Evolutionary conservation across 2,113 vertebrate genomes (phyloP).

Genomic region (Perognathus longimembris): DNA sequence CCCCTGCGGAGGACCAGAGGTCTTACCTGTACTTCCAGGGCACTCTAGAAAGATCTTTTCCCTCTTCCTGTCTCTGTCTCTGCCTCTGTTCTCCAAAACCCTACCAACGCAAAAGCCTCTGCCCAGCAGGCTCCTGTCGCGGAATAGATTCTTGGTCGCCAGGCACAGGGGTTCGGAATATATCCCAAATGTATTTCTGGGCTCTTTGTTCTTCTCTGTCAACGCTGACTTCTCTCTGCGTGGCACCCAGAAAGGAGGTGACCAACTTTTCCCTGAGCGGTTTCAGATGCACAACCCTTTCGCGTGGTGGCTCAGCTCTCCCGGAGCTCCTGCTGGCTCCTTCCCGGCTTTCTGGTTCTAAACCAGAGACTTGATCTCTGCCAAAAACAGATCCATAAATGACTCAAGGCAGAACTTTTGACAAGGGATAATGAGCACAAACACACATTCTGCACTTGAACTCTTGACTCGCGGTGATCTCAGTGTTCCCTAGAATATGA

Average conservation of each 20-base stretch:
- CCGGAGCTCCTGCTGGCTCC: background rate
- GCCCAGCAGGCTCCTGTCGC: background rate
- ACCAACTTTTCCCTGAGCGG: background rate
- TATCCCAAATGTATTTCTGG: background rate
- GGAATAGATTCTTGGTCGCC: background rate
- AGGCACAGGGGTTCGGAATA: background rate
- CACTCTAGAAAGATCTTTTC: background rate
- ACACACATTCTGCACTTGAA: background rate
- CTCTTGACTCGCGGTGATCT: background rate
- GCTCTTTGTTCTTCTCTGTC: background rate
- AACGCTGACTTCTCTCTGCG: background rate
- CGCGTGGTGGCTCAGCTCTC: background rate
- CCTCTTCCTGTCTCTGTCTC: too few species aligned
- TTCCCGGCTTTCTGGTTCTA: constrained; percentile 7
- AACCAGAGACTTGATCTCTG: background rate
- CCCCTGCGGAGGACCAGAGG: background rate
- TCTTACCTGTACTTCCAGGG: background rate
- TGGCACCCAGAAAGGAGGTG: too few species aligned
- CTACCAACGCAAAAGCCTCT: background rate
- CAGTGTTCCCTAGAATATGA: constrained; percentile 23
- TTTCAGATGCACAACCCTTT: background rate
- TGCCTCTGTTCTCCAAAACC: too few species aligned
- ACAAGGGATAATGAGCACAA: background rate
- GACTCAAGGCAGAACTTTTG: constrained; percentile 14
- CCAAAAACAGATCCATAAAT: background rate